Conservation (phyloP, 2,888 invertebrate species). For the Nineta flava region DNA sequence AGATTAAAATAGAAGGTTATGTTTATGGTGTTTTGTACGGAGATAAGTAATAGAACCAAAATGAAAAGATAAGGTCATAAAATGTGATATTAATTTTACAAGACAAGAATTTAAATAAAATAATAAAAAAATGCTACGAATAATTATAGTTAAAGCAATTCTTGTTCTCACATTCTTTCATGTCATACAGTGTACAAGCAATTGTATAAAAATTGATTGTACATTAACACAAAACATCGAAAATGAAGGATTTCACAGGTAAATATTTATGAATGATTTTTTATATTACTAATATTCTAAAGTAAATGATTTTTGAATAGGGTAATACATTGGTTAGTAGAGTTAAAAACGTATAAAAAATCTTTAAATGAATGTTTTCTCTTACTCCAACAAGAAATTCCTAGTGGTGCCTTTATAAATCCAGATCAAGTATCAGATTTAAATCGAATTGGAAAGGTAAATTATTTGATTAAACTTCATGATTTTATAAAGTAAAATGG, state of each 20-base stretch:
- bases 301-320: conserved; percentile 17
- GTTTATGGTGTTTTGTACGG: too few species aligned
- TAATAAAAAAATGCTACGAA: too few species aligned
- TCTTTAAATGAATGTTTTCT: conserved; percentile 20
- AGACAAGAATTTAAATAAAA: too few species aligned
- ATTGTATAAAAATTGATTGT: conserved; percentile 17
- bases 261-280: conserved; percentile 4
- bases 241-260: conserved; percentile 33
- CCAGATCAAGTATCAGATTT: conserved; percentile 29
- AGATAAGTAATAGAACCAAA: too few species aligned
- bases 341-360: conserved; percentile 20
- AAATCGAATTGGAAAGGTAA: conserved; percentile 20
- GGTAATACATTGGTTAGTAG: conserved; percentile 29
- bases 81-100: too few species aligned
- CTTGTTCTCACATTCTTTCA: too few species aligned
- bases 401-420: conserved; percentile 27
- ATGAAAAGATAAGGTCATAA: too few species aligned
- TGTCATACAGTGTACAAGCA: too few species aligned
- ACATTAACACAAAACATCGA: conserved; percentile 28
- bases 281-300: conserved; percentile 1
- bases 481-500: background rate
- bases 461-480: background rate
- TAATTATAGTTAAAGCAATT: too few species aligned
- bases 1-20: too few species aligned
- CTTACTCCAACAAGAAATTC: conserved; percentile 22